phyloP scores from a whole-genome alignment of 2,113 vertebrate genomes.

The Jaculus jaculus region DNA sequence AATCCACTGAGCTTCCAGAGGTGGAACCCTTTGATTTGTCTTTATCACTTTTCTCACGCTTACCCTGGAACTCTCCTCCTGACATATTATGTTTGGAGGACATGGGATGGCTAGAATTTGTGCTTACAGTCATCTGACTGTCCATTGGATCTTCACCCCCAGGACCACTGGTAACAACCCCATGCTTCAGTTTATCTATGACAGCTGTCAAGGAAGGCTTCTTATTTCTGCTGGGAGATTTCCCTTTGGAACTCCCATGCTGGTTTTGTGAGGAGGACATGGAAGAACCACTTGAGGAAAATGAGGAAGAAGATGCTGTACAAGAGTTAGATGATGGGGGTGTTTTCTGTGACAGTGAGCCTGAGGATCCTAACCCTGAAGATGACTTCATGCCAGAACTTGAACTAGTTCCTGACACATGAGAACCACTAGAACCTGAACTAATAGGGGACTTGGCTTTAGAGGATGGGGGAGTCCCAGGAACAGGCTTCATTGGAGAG shows the following conservation, averaged over 20 bases:
- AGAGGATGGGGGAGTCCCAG: conserved; percentile 95
- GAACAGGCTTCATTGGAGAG: conserved; percentile 97
- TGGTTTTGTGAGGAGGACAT: conserved; percentile 89
- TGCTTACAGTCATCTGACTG: conserved; percentile 87
- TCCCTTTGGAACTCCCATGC: conserved; percentile 95
- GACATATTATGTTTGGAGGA: conserved; percentile 93
- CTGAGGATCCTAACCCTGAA: conserved; percentile 90
- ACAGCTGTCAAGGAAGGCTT: conserved; percentile 98
- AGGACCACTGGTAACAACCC: conserved; percentile 93
- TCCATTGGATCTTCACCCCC: conserved; percentile 94
- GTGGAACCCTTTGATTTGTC: conserved; percentile 95
- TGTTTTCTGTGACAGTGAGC: conserved; percentile 90
- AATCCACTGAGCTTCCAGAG: conserved; percentile 89
- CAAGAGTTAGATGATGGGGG: conserved; percentile 88
- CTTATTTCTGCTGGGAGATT: conserved; percentile 98
- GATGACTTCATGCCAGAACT: conserved; percentile 93
- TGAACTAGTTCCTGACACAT: conserved; percentile 88
- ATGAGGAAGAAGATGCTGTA: conserved; percentile 87
- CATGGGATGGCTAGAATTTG: conserved; percentile 87
- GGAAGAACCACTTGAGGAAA: conserved; percentile 90
- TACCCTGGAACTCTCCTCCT: conserved; percentile 91
- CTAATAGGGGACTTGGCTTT: conserved; percentile 98
- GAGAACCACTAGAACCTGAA: conserved; percentile 90
- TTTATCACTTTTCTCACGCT: conserved; percentile 96
- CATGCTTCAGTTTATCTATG: conserved; percentile 98